Percentiles rank a stretch among this genome's conserved stretches.
phyloP scores from a whole-genome alignment of 2,888 invertebrate species.

The Harmothoe impar region DNA sequence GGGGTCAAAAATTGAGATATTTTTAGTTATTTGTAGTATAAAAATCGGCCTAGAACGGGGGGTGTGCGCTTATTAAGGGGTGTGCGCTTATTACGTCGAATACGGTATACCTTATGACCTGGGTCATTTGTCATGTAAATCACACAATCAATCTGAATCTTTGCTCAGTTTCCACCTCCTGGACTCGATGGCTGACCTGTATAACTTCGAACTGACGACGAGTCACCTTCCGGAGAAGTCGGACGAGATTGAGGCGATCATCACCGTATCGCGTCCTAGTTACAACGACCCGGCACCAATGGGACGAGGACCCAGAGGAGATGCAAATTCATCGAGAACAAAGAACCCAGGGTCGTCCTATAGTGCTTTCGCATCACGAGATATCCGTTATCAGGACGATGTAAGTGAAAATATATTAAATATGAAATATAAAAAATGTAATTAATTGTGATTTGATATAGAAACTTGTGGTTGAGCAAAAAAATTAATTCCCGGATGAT shows the following conservation, averaged over 20 bases:
- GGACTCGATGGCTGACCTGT: slow-evolving; percentile 24
- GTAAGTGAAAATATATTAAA: neutral
- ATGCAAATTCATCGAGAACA: neutral
- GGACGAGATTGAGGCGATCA: neutral
- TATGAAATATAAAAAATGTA: neutral
- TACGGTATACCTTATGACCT: too few relatives aligned
- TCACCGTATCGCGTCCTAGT: neutral
- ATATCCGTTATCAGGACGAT: slow-evolving; percentile 29
- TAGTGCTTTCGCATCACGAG: slow-evolving; percentile 25
- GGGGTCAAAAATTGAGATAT: too few relatives aligned
- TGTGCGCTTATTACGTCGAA: too few relatives aligned
- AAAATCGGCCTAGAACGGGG: too few relatives aligned
- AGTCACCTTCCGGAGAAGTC: neutral
- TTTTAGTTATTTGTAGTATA: too few relatives aligned
- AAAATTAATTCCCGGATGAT: neutral
- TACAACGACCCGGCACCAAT: neutral
- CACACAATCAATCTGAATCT: too few relatives aligned
- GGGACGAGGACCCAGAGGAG: neutral
- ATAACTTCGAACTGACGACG: slow-evolving; percentile 21
- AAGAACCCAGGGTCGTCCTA: neutral
- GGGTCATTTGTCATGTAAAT: too few relatives aligned
- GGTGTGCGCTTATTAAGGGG: too few relatives aligned
- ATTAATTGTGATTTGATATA: neutral
- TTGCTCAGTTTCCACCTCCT: slow-evolving; percentile 6
- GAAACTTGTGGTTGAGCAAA: neutral